Evolutionary conservation across 2,888 invertebrate genomes (phyloP), one percentile per base, ranked within the genome.

Genomic region (Crocallis elinguaria): DNA sequence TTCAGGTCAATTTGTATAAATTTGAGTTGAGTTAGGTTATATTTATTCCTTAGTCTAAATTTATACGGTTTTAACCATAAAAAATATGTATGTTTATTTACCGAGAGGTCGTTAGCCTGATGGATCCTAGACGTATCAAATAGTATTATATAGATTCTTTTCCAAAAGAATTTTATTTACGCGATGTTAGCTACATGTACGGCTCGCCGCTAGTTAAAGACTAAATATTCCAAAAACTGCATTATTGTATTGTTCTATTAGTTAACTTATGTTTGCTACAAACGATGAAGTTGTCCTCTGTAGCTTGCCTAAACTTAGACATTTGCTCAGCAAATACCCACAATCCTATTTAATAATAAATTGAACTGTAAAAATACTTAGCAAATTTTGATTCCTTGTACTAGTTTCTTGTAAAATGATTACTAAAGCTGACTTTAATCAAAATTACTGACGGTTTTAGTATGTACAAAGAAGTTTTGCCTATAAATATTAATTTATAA

Each of bases 401-500:
- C 38, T 46, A 48, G 33, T 53, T 53, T 55, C 42, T 27, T 52
- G 41, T 64, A 62, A 42, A 55, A 44, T 53, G 42, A 38, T 51
- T 49, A 60, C 33, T 62, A 49, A 56, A 42, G 57, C 57, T 43
- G 58, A 35, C 49, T 60, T 33, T 35, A 48, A 56, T 46, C 5
- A 9, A 21, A 19, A 32, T 29, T 38, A 39, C 43, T 39, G 54
- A 45, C 61, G 29, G 57, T 56, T 59, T 49, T 52, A 50, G 39
- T 60, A 35, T 51, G 65, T 62, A 58, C 72, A 64, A 69, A 70
- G 60, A 62, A 65, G 19, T 35, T 37, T 38, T 60, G 55, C 53
- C 49, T 57, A 50, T 58, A 49, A 49, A 57, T 57, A 62, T 62
- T 67, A 69, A 69, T 67, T 66, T 67, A 67, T 66, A 57, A 58